Conservation (phyloP, 92 coral and sea anemone species). For the Phenganax stokvisi region DNA sequence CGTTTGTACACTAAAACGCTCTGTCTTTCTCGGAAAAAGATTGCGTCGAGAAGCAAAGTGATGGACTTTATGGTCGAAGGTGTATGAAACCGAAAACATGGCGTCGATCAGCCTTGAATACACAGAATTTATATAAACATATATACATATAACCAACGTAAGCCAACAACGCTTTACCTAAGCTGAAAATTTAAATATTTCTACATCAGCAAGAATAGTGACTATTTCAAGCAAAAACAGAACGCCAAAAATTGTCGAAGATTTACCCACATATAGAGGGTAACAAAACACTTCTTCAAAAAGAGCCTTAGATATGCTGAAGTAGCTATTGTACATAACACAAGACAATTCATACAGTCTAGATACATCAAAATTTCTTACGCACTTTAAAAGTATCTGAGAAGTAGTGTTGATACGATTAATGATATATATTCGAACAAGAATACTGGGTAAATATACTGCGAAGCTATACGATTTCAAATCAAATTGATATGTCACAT, state of each 20-base stretch:
- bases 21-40: neutral
- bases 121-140: too few relatives aligned
- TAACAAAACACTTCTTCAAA: neutral
- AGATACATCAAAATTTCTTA: conserved; percentile 2
- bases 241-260: neutral
- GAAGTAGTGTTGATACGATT: neutral
- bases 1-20: conserved; percentile 8
- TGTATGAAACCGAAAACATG: neutral
- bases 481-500: too few relatives aligned
- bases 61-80: neutral
- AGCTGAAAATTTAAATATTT: too few relatives aligned
- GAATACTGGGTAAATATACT: too few relatives aligned
- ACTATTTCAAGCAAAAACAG: neutral
- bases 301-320: neutral
- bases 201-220: too few relatives aligned
- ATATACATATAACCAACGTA: too few relatives aligned
- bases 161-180: too few relatives aligned
- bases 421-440: neutral
- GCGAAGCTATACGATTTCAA: too few relatives aligned
- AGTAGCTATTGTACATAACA: neutral
- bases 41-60: neutral
- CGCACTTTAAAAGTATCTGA: conserved; percentile 10
- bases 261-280: neutral
- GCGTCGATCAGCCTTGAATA: neutral
- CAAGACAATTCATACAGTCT: neutral